These are phyloP conservation scores for Discoglossus pictus DNA, from an alignment of 2,797 vertebrate genomes.

Conservation along the genomic window DNA sequence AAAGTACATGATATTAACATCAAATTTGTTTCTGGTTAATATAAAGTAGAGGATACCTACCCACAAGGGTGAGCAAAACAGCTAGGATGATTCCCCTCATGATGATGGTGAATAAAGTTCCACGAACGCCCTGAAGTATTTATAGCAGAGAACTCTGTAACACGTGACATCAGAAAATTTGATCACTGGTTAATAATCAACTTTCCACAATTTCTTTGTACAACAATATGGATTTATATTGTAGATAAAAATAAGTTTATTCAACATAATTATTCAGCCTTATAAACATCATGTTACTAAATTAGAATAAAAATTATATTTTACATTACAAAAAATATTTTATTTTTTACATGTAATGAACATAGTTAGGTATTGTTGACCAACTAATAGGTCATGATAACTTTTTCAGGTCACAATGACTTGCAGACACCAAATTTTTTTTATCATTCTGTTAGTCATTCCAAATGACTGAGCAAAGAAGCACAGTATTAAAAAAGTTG, in stretches of 20 bases:
- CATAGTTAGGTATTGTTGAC: constrained; percentile 33
- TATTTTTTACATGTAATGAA: neutral
- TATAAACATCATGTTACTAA: neutral
- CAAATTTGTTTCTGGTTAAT: too few relatives aligned
- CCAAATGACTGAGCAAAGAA: too few relatives aligned
- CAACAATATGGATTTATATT: neutral
- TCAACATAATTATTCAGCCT: neutral
- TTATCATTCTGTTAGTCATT: constrained; percentile 35
- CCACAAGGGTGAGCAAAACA: constrained; percentile 57
- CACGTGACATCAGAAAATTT: constrained; percentile 52
- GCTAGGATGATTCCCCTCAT: constrained; percentile 66
- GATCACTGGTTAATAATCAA: constrained; percentile 59
- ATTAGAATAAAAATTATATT: neutral
- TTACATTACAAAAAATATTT: neutral
- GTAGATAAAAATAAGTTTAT: neutral
- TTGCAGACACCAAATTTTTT: constrained; percentile 46
- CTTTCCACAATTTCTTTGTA: constrained; percentile 56
- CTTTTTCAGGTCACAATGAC: constrained; percentile 63
- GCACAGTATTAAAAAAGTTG: too few relatives aligned
- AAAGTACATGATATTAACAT: too few relatives aligned
- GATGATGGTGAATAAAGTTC: constrained; percentile 57
- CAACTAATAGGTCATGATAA: constrained; percentile 45
- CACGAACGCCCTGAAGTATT: constrained; percentile 49
- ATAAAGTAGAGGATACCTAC: constrained; percentile 53
- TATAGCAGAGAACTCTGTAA: constrained; percentile 56